Evolutionary conservation across 2,113 vertebrate genomes (phyloP).

Genomic region (Oreochromis spilurus): DNA sequence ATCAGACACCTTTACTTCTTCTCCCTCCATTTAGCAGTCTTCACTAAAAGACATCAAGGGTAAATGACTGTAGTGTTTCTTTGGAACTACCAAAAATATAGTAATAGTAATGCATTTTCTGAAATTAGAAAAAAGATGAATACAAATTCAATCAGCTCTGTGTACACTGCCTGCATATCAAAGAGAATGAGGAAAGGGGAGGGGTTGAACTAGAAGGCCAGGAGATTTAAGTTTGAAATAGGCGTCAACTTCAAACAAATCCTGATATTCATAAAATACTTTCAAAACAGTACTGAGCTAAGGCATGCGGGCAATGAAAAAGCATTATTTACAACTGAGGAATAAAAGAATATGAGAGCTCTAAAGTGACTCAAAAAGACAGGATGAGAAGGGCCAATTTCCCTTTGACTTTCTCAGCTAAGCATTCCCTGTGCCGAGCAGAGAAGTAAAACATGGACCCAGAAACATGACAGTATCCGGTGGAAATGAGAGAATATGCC

Average conservation of each 20-base stretch:
- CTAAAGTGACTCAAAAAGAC: constrained; percentile 16
- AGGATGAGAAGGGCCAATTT: constrained; percentile 20
- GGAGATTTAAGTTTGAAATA: constrained; percentile 47
- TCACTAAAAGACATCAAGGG: neutral
- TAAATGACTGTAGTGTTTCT: constrained; percentile 14
- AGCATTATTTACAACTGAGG: constrained; percentile 68
- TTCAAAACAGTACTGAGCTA: constrained; percentile 38
- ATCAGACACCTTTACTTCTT: constrained; percentile 45
- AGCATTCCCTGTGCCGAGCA: neutral
- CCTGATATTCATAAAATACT: constrained; percentile 54
- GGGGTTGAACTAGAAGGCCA: constrained; percentile 18
- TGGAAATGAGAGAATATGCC: constrained; percentile 47
- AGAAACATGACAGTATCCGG: constrained; percentile 41
- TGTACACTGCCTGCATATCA: constrained; percentile 36
- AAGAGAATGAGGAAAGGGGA: constrained; percentile 18
- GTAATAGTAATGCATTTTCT: constrained; percentile 5
- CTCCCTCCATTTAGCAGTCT: constrained; percentile 1
- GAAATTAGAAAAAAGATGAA: constrained; percentile 6
- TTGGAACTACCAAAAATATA: neutral
- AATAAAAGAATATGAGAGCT: constrained; percentile 7
- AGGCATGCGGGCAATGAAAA: constrained; percentile 55
- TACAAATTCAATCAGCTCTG: constrained; percentile 35
- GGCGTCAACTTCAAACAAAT: constrained; percentile 53
- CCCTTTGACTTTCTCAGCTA: constrained; percentile 2
- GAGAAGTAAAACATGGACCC: constrained; percentile 46